Base-by-base conservation (phyloP, 2,888 invertebrate genomes). In the Perizoma flavofasciatum region DNA sequence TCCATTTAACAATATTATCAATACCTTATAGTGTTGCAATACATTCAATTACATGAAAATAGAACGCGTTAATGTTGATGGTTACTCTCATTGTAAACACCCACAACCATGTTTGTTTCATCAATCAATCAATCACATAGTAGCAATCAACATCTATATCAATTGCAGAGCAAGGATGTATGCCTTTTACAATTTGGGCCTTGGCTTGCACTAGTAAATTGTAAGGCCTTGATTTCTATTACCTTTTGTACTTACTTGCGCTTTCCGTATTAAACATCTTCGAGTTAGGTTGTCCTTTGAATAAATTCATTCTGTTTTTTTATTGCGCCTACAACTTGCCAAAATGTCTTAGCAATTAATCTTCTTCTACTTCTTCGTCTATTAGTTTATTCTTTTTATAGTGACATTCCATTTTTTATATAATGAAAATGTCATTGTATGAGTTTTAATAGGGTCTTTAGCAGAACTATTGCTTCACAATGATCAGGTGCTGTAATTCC, bases 401-500 rank as follows among this genome's bases (percentile, higher is more conserved):
- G 22, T 22, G 22, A 22, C 22, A 22, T 22, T 22, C 22, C 3
- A 22, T 22, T 22, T 22, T 22, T 22, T 22, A 22, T 55, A 32
- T 6, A 10, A 33, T 49, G 43, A 54, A 44, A 35, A 53, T 51
- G 60, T 56, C 8, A 55, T 69, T 61, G 59, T 63, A 52, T 45
- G 44, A 33, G 54, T 56, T 65, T 64, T 60, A 65, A 64, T 71
- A 70, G 75, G 66, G 52, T 70, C 66, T 69, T 70, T 71, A 70
- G 64, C 62, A 50, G 53, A 61, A 55, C 66, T 68, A 78, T 84
- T 81, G 79, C 83, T 75, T 77, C 80, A 84, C 73, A 78, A 74
- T 74, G 79, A 87, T 89, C 88, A 89, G 88, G 86, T 89, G 86
- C 74, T 81, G 77, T 78, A 78, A 75, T 72, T 72, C 76, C 88